Evolutionary conservation across 2,888 invertebrate genomes (phyloP), one percentile per base, ranked within the genome.

Genomic region (Cataglyphis albicans): DNA sequence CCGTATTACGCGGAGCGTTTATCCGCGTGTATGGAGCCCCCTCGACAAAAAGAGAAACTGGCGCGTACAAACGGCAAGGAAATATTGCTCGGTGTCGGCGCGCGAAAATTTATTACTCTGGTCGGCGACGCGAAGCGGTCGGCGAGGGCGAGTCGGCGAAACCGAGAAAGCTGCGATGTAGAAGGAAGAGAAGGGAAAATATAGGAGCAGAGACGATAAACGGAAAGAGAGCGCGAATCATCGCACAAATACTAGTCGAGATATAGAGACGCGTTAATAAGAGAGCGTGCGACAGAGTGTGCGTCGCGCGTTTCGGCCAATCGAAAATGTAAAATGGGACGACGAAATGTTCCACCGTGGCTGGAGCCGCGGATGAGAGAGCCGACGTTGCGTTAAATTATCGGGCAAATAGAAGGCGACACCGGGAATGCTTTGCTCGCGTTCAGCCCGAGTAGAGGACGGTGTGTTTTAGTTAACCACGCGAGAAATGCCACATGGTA

Each of bases 11-110:
- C 87, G 78, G 87, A 90, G 89, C 90, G 90, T 90, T 90, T 90
- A 89, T 89, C 90, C 90, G 89, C 90, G 87, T 89, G 90, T 90
- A 89, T 86, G 78, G 75, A 84, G 74, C 68, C 64, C 59, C 81
- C 78, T 83, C 76, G 85, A 70, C 90, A 90, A 90, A 90, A 90
- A 90, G 90, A 90, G 90, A 89, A 90, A 84, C 90, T 90, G 87
- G 90, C 89, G 87, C 90, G 90, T 90, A 90, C 90, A 90, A 91
- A 92, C 89, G 91, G 91, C 92, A 90, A 91, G 90, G 91, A 92
- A 92, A 92, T 90, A 91, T 91, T 89, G 90, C 91, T 90, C 88
- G 86, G 89, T 91, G 92, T 92, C 92, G 91, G 90, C 88, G 86
- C 89, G 92, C 89, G 92, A 91, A 91, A 91, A 92, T 92, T 92